These are phyloP conservation scores for Anolis carolinensis DNA, from an alignment of 2,113 vertebrate genomes.

Conservation along the genomic window DNA sequence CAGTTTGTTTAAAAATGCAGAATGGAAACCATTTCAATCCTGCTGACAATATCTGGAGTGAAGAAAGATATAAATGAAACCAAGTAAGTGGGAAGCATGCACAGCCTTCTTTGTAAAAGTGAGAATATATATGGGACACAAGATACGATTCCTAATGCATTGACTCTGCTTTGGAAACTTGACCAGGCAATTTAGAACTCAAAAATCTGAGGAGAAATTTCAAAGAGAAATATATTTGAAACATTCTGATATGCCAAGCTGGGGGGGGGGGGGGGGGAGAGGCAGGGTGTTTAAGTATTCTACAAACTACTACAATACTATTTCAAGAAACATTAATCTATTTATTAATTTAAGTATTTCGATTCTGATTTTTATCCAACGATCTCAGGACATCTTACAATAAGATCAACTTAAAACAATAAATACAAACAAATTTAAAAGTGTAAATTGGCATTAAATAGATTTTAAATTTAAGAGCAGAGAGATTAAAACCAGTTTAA, in stretches of 20 bases:
- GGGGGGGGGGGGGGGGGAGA: no score
- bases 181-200: background rate
- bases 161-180: background rate
- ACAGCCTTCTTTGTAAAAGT: background rate
- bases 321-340: background rate
- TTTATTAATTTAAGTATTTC: background rate
- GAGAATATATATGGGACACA: background rate
- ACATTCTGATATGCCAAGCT: no score
- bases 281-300: no score
- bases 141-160: background rate
- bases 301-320: background rate
- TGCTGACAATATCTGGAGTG: background rate
- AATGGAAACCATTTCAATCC: background rate
- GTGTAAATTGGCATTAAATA: no score
- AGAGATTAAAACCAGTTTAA: no score
- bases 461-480: no score
- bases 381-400: no score
- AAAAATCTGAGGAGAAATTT: background rate
- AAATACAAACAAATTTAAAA: no score
- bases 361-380: background rate
- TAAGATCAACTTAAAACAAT: no score
- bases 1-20: no score
- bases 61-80: background rate
- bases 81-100: background rate
- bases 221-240: no score